These are phyloP conservation scores for Gastrophysa polygoni DNA, from an alignment of 2,888 invertebrate species.

Conservation along the genomic window DNA sequence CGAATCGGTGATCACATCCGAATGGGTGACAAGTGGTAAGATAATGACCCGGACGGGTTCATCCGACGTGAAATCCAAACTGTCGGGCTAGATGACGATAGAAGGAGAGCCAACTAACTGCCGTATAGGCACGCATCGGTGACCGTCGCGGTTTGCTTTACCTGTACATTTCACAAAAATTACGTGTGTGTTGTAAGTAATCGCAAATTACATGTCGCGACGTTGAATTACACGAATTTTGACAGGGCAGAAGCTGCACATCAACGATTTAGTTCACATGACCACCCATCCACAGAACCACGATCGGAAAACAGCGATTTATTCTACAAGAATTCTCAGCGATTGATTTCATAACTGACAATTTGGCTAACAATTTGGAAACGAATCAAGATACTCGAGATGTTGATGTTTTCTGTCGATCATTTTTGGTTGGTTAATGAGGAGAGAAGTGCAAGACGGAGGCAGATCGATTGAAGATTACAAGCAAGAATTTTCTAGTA, in stretches of 20 bases:
- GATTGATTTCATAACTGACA: too few species aligned
- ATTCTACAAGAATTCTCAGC: too few species aligned
- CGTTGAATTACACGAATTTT: neutral
- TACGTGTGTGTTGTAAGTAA: neutral
- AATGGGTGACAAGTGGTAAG: conserved; percentile 41
- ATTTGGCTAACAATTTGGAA: too few species aligned
- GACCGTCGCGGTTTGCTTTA: conserved; percentile 7
- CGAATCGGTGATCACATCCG: conserved; percentile 37
- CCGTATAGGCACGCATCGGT: conserved; percentile 7
- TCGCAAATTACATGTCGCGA: neutral
- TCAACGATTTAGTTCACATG: neutral
- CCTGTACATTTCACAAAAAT: conserved; percentile 12
- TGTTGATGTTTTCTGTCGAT: too few species aligned
- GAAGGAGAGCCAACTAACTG: conserved; percentile 9
- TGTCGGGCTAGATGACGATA: conserved; percentile 7
- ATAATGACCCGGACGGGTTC: conserved; percentile 39
- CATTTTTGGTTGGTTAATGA: too few species aligned
- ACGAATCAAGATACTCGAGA: too few species aligned
- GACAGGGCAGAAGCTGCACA: neutral
- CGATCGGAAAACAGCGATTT: neutral
- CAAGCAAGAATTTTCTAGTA: too few species aligned
- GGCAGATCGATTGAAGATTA: too few species aligned
- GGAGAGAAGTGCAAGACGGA: too few species aligned
- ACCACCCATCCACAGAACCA: neutral
- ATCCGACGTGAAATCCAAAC: conserved; percentile 35